A percentile compares a stretch with the other conserved stretches of the same genome.
Evolutionary conservation across 2,113 vertebrate species (phyloP).

Genomic region (Ptyas mucosa): DNA sequence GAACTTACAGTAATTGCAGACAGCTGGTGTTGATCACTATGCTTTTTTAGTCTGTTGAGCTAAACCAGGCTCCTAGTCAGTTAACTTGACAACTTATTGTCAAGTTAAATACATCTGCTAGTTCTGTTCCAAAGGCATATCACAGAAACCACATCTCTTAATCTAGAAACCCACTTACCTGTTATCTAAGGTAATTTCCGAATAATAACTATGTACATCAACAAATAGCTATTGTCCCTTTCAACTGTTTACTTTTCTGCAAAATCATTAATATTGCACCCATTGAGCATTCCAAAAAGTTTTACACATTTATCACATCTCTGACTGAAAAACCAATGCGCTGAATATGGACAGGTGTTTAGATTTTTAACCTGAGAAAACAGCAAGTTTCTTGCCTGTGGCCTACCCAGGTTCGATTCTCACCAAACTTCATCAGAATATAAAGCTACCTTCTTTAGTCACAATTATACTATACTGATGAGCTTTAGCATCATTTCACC

Average conservation of each 20-base stretch:
- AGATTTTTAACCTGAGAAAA: background rate
- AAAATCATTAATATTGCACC: background rate
- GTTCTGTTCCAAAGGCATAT: background rate
- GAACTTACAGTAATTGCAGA: too few species aligned
- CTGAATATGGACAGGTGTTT: background rate
- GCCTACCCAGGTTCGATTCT: background rate
- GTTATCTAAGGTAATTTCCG: background rate
- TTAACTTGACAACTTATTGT: too few species aligned
- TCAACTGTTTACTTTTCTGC: background rate
- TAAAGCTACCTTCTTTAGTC: background rate
- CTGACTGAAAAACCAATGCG: background rate
- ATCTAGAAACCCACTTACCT: background rate
- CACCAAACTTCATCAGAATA: background rate
- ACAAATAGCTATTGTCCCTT: background rate
- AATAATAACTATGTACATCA: background rate
- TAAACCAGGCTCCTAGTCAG: too few species aligned
- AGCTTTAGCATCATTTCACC: background rate
- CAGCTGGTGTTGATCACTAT: too few species aligned
- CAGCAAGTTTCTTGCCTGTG: background rate
- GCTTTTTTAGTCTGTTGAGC: too few species aligned
- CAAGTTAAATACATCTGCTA: background rate
- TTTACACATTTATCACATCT: background rate
- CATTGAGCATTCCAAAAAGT: background rate
- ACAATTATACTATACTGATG: background rate
- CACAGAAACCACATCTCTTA: background rate